Percentiles rank a stretch among this genome's conserved stretches.
phyloP scores from a whole-genome alignment of 2,888 invertebrate species.

The Latrodectus elegans region DNA sequence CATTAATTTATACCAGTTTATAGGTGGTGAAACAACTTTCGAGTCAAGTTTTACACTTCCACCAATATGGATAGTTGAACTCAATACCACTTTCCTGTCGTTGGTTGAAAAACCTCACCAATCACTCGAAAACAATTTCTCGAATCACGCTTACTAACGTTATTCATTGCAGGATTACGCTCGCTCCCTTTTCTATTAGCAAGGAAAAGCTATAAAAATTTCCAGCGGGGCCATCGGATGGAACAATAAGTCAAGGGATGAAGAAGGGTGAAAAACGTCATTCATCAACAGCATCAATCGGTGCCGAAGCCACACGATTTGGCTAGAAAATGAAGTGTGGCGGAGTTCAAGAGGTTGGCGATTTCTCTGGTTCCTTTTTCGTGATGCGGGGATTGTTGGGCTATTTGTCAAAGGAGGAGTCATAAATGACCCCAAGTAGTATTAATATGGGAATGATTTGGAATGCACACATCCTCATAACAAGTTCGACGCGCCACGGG shows the following conservation, averaged over 20 bases:
- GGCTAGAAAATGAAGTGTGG: neutral
- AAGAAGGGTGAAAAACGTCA: neutral
- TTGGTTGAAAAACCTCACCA: too few species aligned
- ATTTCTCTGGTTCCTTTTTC: slow-evolving; percentile 2
- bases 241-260: neutral
- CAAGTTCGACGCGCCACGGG: slow-evolving; percentile 6
- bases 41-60: too few species aligned
- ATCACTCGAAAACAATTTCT: too few species aligned
- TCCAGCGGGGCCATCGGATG: too few species aligned
- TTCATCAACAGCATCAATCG: neutral
- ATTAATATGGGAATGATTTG: slow-evolving; percentile 14
- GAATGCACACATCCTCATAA: slow-evolving; percentile 1
- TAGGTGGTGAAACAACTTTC: too few species aligned
- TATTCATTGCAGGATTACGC: too few species aligned
- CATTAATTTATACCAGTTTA: too few species aligned
- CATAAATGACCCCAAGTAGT: slow-evolving; percentile 22
- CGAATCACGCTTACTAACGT: too few species aligned
- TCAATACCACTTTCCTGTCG: too few species aligned
- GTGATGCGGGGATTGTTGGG: slow-evolving; percentile 20
- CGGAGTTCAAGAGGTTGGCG: slow-evolving; percentile 10
- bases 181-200: too few species aligned
- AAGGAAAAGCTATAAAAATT: too few species aligned
- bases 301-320: neutral
- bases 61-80: too few species aligned
- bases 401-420: slow-evolving; percentile 20